Evolutionary conservation across 2,797 vertebrate genomes (phyloP), one percentile per base, ranked within the genome.

Genomic region (Galagoides demidoff): DNA sequence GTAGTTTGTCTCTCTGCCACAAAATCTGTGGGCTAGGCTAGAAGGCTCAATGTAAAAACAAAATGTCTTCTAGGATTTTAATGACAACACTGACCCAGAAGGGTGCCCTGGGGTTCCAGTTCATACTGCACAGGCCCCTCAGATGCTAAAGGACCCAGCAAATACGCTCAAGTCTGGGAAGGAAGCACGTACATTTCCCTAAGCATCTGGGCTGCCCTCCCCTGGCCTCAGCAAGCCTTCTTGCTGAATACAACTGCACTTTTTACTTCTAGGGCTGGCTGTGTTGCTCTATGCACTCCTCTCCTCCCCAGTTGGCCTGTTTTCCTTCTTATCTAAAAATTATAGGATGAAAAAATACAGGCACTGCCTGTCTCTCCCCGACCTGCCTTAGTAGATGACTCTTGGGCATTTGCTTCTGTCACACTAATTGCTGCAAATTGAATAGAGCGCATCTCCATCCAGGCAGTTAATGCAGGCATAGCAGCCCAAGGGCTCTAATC

Each of bases 391-490:
- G 97, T 95, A 96, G 86, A 19, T 5, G 84, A 89, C 85, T 88
- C 76, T 45, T 49, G 90, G 78, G 37, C 79, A 93, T 89, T 93
- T 97, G 39, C 78, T 49, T 91, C 85, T 66, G 19, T 91, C 79
- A 52, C 73, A 64, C 45, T 92, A 89, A 94, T 86, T 96, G 96
- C 29, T 34, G 29, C 59, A 96, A 92, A 94, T 87, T 94, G 92
- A 83, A 96, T 97, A 91, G 95, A 93, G 89, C 39, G 0, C 27
- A 79, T 97, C 96, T 88, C 70, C 92, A 78, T 85, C 78, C 57
- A 59, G 95, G 89, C 85, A 95, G 95, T 94, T 79, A 97, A 84
- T 66, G 76, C 71, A 55, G 64, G 85, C n/a, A 31, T 55, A 43
- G 92, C 49, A 77, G 29, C 90, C 49, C 52, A 89, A 61, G 76